Base-by-base conservation (phyloP, 2,113 vertebrate genomes). In the Lagopus muta region DNA sequence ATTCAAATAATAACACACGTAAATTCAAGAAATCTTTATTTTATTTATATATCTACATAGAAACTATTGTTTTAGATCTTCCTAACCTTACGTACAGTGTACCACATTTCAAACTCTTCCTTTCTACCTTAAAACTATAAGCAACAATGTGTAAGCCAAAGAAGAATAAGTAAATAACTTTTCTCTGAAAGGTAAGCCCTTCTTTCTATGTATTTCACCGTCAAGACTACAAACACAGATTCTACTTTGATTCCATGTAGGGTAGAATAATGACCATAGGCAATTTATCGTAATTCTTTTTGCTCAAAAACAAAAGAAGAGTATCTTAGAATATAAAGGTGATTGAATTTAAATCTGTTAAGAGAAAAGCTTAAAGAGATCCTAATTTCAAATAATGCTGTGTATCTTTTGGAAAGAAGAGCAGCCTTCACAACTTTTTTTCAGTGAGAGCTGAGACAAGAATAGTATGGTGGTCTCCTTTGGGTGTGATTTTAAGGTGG, bases 41-140 rank as follows among this genome's bases (percentile, higher is more conserved):
- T 43, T 52, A 15, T 2, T 2, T 17, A 12, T 25, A 40, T n/a
- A 3, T 28, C 3, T 14, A 10, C 11, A 5, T 24, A 2, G 14
- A 0, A 64, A n/a, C 10, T 82, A 27, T 11, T 36, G 1, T 36
- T 90, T 80, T 43, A 65, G 48, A 80, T 8, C 5, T 79, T 89
- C 79, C 13, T 42, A 60, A 3, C 15, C 5, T 42, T 89, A 34
- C 7, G 34, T 54, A 42, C 6, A 91, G 11, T 24, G 12, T 15
- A 32, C 3, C 7, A 47, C 12, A 45, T 4, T 69, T 71, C n/a
- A 69, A 75, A 73, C 10, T 34, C 4, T 28, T 77, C 5, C 70
- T 43, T 5, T 12, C 4, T 52, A 5, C 4, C 18, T 92, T 73
- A 38, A 85, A 11, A 24, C 7, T 36, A 2, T 21, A 24, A n/a